Evolutionary conservation across 1,140 invertebrate genomes (phyloP), one percentile per base, ranked within the genome.

Genomic region (Oreohelix idahoensis): DNA sequence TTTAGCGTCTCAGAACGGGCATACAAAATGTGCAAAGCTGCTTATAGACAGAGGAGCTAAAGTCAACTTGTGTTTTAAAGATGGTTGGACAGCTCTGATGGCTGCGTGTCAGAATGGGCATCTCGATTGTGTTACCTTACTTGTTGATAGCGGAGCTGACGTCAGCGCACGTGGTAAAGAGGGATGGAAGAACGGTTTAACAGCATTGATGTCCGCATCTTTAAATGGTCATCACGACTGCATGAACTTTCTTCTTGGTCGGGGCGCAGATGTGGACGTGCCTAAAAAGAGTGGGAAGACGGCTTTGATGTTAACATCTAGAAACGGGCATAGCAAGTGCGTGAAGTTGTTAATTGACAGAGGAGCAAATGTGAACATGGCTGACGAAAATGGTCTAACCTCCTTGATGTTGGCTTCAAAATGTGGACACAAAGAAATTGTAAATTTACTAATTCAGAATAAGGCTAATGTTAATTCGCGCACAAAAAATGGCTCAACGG

Each of bases 161-260:
- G 69, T 71, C 15, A 36, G 5, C 5, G 38, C 32, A 38, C 8
- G 15, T 17, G 38, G 38, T 36, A 71, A 39, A 36, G 4, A 35
- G 5, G 69, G 69, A 5, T 71, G 69, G 69, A 71, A 71, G 26
- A 26, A 8, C 8, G 42, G 42, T 49, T 75, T 36, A 26, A 42
- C 73, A 49, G 73, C 73, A 10, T 45, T 75, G 11, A 75, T 75
- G 73, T 42, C 39, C 20, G 73, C 73, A 39, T 75, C 73, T 13
- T 42, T 42, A 42, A 13, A 29, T 42, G 73, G 38, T 11, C 38
- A 75, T 49, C 10, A 32, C 8, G n/a, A 45, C 35, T 39, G 35
- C 15, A 38, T 49, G 23, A 42, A 10, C 1, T 29, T 75, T 13
- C 73, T 75, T 75, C 26, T 75, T 13, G 39, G 45, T 23, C 38